phyloP scores from a whole-genome alignment of 2,888 invertebrate species.

The Leptinotarsa tumamoca region DNA sequence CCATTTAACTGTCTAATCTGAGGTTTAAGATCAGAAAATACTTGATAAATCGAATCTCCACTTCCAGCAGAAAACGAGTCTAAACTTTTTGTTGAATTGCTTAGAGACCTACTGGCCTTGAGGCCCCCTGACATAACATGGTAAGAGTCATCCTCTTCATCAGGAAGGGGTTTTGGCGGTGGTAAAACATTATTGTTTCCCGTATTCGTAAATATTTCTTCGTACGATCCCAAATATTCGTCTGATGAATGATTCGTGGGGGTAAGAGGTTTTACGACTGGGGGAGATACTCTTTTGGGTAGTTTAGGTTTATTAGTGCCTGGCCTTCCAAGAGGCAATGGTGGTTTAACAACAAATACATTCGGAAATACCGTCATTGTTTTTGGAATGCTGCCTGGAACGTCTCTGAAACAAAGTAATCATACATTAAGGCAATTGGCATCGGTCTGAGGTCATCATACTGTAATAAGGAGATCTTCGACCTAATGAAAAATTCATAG shows the following conservation, averaged over 20 bases:
- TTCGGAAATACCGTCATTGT: not conserved
- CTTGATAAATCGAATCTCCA: constrained; percentile 2
- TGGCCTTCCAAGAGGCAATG: constrained; percentile 13
- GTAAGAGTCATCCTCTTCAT: not conserved
- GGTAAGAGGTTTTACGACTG: constrained; percentile 28
- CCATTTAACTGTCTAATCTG: not conserved
- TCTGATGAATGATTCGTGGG: not conserved
- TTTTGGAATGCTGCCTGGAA: not conserved
- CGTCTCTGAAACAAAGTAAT: not conserved
- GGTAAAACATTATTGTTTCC: not conserved
- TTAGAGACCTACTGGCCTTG: not conserved
- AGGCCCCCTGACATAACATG: not conserved
- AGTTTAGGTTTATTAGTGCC: constrained; percentile 22
- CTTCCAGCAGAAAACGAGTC: constrained; percentile 11
- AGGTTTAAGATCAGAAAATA: constrained; percentile 1
- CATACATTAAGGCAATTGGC: too few relatives aligned
- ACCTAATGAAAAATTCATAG: too few relatives aligned
- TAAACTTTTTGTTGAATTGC: constrained; percentile 9
- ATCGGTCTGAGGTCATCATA: too few relatives aligned
- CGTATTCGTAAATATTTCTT: not conserved
- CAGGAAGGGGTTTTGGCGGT: not conserved
- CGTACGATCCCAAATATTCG: constrained; percentile 9
- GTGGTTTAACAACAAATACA: constrained; percentile 12
- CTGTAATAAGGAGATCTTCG: too few relatives aligned
- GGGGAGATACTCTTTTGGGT: constrained; percentile 30